A percentile compares a stretch with the other conserved stretches of the same genome.
phyloP scores from a whole-genome alignment of 1,140 invertebrate species.

The Dysdera silvatica region DNA sequence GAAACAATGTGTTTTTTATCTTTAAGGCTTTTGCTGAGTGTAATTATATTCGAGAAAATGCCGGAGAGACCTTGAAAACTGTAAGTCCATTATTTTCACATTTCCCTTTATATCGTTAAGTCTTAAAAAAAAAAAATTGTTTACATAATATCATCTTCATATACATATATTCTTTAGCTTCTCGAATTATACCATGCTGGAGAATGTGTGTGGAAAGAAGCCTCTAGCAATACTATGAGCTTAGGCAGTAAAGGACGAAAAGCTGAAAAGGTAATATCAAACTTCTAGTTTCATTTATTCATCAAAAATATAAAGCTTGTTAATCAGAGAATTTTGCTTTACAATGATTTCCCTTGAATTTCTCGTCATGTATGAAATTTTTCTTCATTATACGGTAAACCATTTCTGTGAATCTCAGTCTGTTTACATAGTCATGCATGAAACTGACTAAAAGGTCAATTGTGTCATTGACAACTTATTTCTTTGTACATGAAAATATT shows the following conservation, averaged over 20 bases:
- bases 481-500: no score
- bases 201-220: slow-evolving; percentile 25
- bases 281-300: no score
- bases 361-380: no score
- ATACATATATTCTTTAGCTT: slow-evolving; percentile 3
- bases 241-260: slow-evolving; percentile 31
- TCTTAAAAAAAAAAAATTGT: background rate
- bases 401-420: no score
- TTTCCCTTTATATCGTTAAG: slow-evolving; percentile 1
- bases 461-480: no score
- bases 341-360: no score
- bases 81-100: slow-evolving; percentile 34
- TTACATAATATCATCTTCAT: background rate
- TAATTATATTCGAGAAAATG: slow-evolving; percentile 39
- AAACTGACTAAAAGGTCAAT: no score
- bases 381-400: no score
- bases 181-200: slow-evolving; percentile 18
- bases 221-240: slow-evolving; percentile 13
- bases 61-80: slow-evolving; percentile 41
- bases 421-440: no score
- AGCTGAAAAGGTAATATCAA: slow-evolving; percentile 33
- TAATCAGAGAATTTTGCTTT: no score
- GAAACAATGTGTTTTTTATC: slow-evolving; percentile 11
- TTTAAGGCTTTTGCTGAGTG: slow-evolving; percentile 41
- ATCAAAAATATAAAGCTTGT: no score